Conservation (phyloP, 2,797 vertebrate species). For the Poeciliopsis infans region DNA sequence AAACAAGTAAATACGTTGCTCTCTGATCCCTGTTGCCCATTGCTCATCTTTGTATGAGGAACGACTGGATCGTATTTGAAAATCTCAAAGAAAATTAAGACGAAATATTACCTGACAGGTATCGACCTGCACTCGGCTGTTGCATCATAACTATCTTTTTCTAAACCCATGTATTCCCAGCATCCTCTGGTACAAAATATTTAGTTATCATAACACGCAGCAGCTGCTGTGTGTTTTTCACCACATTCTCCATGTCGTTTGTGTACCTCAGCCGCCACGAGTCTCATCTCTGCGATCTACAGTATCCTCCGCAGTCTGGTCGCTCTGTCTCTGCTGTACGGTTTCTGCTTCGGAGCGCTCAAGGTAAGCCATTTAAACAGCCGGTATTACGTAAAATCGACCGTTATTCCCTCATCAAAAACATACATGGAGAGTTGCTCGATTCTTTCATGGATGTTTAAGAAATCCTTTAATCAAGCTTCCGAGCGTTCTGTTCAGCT, state of each 20-base stretch:
- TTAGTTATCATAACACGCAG: no score
- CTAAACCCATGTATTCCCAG: no score
- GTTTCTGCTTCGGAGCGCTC: slow-evolving; percentile 91
- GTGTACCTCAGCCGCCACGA: slow-evolving; percentile 87
- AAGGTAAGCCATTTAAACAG: slow-evolving; percentile 81
- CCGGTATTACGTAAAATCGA: no score
- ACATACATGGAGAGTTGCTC: no score
- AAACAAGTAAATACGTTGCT: not conserved
- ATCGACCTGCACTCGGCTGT: not conserved
- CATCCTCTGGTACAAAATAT: no score
- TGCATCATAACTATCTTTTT: not conserved
- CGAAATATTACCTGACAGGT: not conserved
- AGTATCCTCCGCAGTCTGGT: slow-evolving; percentile 87
- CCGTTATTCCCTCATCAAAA: no score
- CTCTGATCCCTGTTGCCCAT: no score
- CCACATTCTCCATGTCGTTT: slow-evolving; percentile 15
- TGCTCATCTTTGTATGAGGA: not conserved
- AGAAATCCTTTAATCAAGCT: no score
- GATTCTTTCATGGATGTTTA: no score
- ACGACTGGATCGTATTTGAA: not conserved
- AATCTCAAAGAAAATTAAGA: not conserved
- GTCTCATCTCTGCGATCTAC: slow-evolving; percentile 88
- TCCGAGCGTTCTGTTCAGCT: no score
- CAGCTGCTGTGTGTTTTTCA: not conserved
- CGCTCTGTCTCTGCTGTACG: slow-evolving; percentile 85